phyloP scores from a whole-genome alignment of 2,797 vertebrate species.

The Nyctalus aviator region DNA sequence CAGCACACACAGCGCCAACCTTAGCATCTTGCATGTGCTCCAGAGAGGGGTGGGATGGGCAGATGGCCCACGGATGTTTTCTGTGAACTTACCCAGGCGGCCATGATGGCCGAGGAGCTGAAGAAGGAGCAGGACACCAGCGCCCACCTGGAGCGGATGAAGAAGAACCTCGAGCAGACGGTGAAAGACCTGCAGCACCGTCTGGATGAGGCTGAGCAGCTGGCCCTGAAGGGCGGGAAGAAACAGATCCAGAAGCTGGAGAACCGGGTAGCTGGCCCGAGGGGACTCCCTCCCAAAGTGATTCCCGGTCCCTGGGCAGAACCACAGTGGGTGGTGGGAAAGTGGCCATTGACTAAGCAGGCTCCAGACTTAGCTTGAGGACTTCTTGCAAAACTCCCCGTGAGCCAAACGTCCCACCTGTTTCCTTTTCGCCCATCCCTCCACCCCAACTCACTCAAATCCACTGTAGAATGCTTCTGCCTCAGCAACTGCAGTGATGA shows the following conservation, averaged over 20 bases:
- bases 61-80: not conserved
- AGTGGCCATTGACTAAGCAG: not conserved
- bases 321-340: not conserved
- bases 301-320: not conserved
- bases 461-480: not conserved
- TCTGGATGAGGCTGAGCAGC: constrained; percentile 90
- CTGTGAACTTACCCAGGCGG: constrained; percentile 81
- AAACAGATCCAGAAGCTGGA: constrained; percentile 93
- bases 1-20: no score
- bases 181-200: constrained; percentile 86
- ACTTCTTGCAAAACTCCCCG: not conserved
- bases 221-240: constrained; percentile 92
- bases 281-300: not conserved
- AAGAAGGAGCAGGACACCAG: constrained; percentile 94
- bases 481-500: not conserved
- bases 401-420: not conserved
- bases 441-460: not conserved
- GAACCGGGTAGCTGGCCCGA: constrained; percentile 84
- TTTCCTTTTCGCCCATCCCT: not conserved
- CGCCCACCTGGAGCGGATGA: constrained; percentile 93
- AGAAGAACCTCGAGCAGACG: constrained; percentile 90
- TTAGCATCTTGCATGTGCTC: not conserved
- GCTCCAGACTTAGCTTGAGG: not conserved
- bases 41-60: no score
- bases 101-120: constrained; percentile 93